Evolutionary conservation across 2,888 invertebrate species (phyloP), one percentile per base, ranked within the genome.

Genomic region (Thera obeliscata): DNA sequence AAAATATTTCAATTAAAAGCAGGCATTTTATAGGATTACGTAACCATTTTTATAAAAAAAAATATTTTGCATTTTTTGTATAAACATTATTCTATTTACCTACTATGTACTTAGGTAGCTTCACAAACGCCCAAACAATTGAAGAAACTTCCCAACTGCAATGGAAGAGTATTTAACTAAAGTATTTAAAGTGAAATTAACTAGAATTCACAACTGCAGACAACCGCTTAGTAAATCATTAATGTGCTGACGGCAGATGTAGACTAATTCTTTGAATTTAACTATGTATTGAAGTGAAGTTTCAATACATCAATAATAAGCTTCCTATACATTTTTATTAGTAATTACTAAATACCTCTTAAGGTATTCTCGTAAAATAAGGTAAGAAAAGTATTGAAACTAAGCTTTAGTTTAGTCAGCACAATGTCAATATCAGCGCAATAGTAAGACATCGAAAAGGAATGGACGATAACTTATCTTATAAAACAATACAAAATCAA

Each of bases 91-190:
- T 9, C 9, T 46, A 9, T 9, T 46, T 46, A 46, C 7, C 2
- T 5, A 9, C 8, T 9, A 46, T 22, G 22, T 22, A 22, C 22
- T 22, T 22, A 22, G 22, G 22, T 7, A 46, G 9, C 33, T 33
- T 52, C 2, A 22, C 50, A 52, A 52, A 8, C 3, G 1, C 8
- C 9, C 9, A 22, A 50, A 8, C 12, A 7, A 22, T 3, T 33
- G 2, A 33, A 52, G 33, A 33, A 52, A 52, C 38, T 9, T 56
- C 5, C 11, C 46, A 60, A 59, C 57, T 58, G 38, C 56, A 52
- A 61, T 57, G 6, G 46, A 66, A 66, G 33, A 50, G 61, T 61
- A 61, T 61, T 66, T 50, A 61, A 36, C 22, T n/a, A 12, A 41
- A 38, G 52, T 61, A 61, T 57, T 66, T 57, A 66, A 61, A 58